These are phyloP conservation scores for Paradisaea rubra DNA, from an alignment of 2,113 vertebrate species.

Conservation along the genomic window DNA sequence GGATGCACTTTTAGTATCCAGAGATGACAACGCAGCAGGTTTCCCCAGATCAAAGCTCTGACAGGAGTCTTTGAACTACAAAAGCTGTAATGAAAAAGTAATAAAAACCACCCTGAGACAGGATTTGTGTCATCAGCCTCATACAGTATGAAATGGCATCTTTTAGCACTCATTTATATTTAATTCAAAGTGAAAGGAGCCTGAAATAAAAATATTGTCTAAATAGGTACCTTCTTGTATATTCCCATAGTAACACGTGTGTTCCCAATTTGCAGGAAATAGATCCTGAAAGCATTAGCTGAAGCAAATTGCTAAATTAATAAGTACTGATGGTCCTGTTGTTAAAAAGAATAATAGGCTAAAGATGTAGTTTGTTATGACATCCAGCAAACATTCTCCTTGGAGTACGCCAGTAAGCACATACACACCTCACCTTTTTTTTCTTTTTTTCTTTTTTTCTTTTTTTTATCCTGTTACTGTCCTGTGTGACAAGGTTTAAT, in stretches of 20 bases:
- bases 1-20: not conserved
- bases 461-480: not conserved
- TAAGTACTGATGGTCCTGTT: not conserved
- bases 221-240: not conserved
- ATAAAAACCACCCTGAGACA: not conserved
- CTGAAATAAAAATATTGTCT: not conserved
- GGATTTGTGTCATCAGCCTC: not conserved
- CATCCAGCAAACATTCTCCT: not conserved
- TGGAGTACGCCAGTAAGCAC: not conserved
- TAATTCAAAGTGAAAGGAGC: not conserved
- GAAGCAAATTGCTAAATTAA: not conserved
- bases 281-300: not conserved
- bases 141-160: not conserved
- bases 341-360: not conserved
- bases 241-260: not conserved
- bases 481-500: not conserved
- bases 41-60: not conserved
- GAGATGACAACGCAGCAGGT: not conserved
- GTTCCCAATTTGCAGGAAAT: not conserved
- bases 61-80: not conserved
- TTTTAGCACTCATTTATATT: not conserved
- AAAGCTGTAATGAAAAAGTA: not conserved
- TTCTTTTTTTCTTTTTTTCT: fast-evolving
- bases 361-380: not conserved
- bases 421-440: not conserved